A percentile compares a stretch with the other conserved stretches of the same genome.
Conservation (phyloP, 2,113 vertebrate species). For the Neodontobutis hainanensis region DNA sequence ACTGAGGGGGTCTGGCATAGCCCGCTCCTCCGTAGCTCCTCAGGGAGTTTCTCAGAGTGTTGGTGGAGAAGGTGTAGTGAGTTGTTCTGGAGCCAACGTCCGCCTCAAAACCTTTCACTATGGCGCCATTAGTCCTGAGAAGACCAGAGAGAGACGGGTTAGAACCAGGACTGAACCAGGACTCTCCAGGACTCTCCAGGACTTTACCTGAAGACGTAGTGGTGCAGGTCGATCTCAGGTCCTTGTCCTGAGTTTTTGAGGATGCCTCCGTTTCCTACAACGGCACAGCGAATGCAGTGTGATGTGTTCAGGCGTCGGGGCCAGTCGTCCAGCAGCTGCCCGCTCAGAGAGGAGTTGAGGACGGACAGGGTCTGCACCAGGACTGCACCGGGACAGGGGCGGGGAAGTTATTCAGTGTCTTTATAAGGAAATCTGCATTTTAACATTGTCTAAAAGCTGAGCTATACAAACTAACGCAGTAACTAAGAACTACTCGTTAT, state of each 20-base stretch:
- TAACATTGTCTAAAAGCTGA: too few relatives aligned
- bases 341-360: constrained; percentile 73
- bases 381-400: constrained; percentile 49
- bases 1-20: constrained; percentile 64
- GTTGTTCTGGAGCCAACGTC: constrained; percentile 83
- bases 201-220: constrained; percentile 83
- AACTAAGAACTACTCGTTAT: too few relatives aligned
- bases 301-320: not conserved
- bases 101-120: constrained; percentile 76
- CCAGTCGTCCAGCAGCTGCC: constrained; percentile 78
- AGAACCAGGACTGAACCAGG: not conserved
- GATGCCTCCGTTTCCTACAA: constrained; percentile 82
- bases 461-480: too few relatives aligned
- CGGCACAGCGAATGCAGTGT: constrained; percentile 69
- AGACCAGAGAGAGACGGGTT: not conserved
- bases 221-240: constrained; percentile 78
- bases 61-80: constrained; percentile 84
- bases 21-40: constrained; percentile 58
- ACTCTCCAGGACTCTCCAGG: not conserved
- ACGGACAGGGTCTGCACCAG: constrained; percentile 65
- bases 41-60: constrained; percentile 82
- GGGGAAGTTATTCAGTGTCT: too few relatives aligned
- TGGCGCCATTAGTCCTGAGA: constrained; percentile 80
- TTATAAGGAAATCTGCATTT: too few relatives aligned
- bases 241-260: constrained; percentile 78